Percentiles rank a stretch among this genome's conserved stretches.
These are phyloP conservation scores for Panulirus ornatus DNA, from an alignment of 1,140 invertebrate genomes.

Conservation along the genomic window DNA sequence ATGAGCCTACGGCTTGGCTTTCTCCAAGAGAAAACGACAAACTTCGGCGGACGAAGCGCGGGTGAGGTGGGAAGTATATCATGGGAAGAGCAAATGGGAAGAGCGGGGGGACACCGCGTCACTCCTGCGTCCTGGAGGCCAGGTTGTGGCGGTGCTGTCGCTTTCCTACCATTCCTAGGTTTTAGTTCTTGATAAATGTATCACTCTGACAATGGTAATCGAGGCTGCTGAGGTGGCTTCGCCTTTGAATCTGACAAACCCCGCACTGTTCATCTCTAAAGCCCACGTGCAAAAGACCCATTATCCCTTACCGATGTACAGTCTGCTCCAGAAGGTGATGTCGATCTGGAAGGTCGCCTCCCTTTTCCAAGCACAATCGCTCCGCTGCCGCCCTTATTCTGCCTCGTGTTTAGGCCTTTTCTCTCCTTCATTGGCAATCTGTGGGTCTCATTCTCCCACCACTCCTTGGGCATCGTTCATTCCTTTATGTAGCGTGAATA, in stretches of 20 bases:
- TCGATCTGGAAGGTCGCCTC: constrained; percentile 18
- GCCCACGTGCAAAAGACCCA: constrained; percentile 1
- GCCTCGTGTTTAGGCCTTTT: constrained; percentile 59
- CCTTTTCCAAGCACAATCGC: constrained; percentile 39
- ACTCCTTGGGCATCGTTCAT: constrained; percentile 67
- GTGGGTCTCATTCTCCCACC: constrained; percentile 53
- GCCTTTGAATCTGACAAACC: not conserved
- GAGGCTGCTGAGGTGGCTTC: constrained; percentile 54
- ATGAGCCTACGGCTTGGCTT: too few species aligned
- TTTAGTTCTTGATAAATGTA: constrained; percentile 64
- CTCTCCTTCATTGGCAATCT: constrained; percentile 68
- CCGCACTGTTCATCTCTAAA: not conserved
- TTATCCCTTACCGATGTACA: constrained; percentile 14
- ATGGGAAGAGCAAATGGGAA: too few species aligned
- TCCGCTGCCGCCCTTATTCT: constrained; percentile 50
- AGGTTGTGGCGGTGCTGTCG: constrained; percentile 29
- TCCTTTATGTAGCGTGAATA: constrained; percentile 66
- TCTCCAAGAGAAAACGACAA: too few species aligned
- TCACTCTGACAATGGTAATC: constrained; percentile 63
- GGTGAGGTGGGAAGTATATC: too few species aligned
- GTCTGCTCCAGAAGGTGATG: constrained; percentile 7
- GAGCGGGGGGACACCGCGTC: not conserved
- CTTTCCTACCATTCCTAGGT: constrained; percentile 24
- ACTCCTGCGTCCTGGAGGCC: not conserved
- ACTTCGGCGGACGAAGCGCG: too few species aligned